Evolutionary conservation across 2,797 vertebrate genomes (phyloP), one percentile per base, ranked within the genome.

Genomic region (Erethizon dorsatum): DNA sequence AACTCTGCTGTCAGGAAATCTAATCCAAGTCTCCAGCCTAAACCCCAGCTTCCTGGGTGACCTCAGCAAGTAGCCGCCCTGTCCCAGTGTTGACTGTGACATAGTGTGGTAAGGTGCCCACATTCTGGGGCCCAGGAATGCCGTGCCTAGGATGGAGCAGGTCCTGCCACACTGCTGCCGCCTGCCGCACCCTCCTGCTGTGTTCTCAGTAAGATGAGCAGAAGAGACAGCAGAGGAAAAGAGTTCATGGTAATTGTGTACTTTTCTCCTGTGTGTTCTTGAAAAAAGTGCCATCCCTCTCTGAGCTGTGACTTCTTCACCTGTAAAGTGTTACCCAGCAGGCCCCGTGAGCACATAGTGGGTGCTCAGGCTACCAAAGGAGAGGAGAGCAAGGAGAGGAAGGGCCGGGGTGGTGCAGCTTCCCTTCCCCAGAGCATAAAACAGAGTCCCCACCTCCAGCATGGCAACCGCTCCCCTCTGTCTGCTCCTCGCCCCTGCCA

Each of bases 61-160:
- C 20, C 41, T 24, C 15, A 63, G 75, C n/a, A 8, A 13, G 22
- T 6, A 17, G 37, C 47, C 0, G 0, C 4, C n/a, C 73, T 0
- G 0, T 26, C 37, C 80, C 73, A 28, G 6, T 4, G 3, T 0
- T 33, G 33, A 45, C 90, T 24, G 20, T 15, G 8, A 56, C 18
- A 0, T 0, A 2, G 26, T 1, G 4, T 10, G 1, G 0, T 5
- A 15, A 4, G 0, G 0, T 1, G 31, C 15, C 41, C 33, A 31
- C 65, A 14, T 6, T 24, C 22, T 28, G 24, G 22, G 69, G 37
- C n/a, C 22, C 73, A 73, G 26, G 45, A 13, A 1, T 1, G 22
- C 45, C 20, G 2, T 22, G 20, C 12, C 24, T 5, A 20, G 26
- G 24, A 28, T 14, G 24, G 45, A 75, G 12, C 41, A 22, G 3